A percentile compares a stretch with the other conserved stretches of the same genome.
phyloP scores from a whole-genome alignment of 1,140 invertebrate species.

The Aphaenogaster ashmeadi region DNA sequence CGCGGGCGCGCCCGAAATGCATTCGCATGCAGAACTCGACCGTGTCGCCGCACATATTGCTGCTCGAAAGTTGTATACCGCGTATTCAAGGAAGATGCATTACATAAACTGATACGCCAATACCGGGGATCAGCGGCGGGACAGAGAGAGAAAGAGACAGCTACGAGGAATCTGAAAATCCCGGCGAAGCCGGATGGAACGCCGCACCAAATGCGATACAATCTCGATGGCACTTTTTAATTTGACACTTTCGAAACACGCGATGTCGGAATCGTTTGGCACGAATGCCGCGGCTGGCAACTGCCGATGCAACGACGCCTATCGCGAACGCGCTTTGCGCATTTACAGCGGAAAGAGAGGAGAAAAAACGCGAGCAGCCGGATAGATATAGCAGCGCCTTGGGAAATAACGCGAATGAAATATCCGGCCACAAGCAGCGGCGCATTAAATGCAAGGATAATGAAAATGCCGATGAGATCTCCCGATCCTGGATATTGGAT shows the following conservation, averaged over 20 bases:
- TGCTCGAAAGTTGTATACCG: constrained; percentile 54
- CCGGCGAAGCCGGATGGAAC: neutral
- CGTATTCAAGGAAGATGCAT: constrained; percentile 57
- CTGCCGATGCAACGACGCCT: constrained; percentile 3
- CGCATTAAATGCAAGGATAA: constrained; percentile 56
- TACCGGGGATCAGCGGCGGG: neutral
- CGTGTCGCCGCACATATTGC: constrained; percentile 55
- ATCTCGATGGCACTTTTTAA: constrained; percentile 25
- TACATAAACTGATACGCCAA: constrained; percentile 63
- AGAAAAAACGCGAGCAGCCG: neutral
- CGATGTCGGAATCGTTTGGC: neutral
- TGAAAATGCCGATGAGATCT: constrained; percentile 56
- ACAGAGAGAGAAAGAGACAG: neutral
- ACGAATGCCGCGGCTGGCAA: neutral
- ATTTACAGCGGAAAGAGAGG: neutral
- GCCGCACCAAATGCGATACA: neutral
- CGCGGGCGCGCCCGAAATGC: constrained; percentile 33
- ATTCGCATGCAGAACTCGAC: constrained; percentile 61
- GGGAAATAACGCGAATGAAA: constrained; percentile 59
- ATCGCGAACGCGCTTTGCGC: constrained; percentile 16
- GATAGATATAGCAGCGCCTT: constrained; percentile 41
- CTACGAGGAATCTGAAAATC: constrained; percentile 16
- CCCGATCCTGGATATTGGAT: constrained; percentile 14
- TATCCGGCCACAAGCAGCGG: constrained; percentile 5
- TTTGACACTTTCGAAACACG: neutral